phyloP scores from a whole-genome alignment of 1,140 invertebrate species.

The Lepidurus arcticus region DNA sequence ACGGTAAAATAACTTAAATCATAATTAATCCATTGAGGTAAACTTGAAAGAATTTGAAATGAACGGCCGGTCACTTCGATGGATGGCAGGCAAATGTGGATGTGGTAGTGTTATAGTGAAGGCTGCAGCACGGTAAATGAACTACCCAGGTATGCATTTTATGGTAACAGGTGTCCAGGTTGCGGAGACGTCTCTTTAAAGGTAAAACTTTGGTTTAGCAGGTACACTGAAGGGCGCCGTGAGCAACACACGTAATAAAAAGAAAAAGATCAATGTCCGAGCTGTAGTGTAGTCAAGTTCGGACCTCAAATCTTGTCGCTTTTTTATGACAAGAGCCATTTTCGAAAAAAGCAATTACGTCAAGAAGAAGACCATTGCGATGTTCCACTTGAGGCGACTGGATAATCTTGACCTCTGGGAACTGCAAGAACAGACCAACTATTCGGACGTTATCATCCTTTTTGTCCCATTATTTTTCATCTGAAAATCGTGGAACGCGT shows the following conservation, averaged over 20 bases:
- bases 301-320: too few relatives aligned
- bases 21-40: neutral
- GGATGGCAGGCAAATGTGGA: neutral
- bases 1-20: neutral
- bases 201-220: neutral
- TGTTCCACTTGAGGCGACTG: neutral
- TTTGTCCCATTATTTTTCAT: neutral
- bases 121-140: neutral
- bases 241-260: neutral
- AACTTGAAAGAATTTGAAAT: neutral
- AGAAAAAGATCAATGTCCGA: constrained; percentile 6
- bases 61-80: neutral
- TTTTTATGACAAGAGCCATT: too few relatives aligned
- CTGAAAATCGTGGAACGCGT: neutral
- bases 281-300: too few relatives aligned
- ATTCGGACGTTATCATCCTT: neutral
- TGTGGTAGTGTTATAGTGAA: neutral
- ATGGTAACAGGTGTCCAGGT: constrained; percentile 5
- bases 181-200: neutral
- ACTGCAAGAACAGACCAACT: neutral
- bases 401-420: neutral
- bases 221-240: neutral
- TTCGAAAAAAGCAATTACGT: neutral
- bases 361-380: neutral
- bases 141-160: neutral